Conservation (phyloP, 2,888 invertebrate species). For the Megalurothrips usitatus region DNA sequence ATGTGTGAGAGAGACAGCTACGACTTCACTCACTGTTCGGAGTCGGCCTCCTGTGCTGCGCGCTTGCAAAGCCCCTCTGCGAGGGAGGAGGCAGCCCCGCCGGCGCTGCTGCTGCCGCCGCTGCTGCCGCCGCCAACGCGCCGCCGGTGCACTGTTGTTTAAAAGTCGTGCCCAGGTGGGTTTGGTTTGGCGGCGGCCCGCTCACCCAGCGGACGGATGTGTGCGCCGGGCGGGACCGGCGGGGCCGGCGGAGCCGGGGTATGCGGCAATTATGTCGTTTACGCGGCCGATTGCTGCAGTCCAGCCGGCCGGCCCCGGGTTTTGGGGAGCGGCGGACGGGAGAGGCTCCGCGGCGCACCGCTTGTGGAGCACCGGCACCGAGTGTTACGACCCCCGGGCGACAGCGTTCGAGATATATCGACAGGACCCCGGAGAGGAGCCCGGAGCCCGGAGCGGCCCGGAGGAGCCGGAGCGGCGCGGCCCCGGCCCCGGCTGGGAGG, state of each 20-base stretch:
- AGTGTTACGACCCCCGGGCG: neutral
- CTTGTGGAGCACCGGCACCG: neutral
- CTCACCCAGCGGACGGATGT: neutral
- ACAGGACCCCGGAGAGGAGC: neutral
- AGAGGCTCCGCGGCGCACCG: too few species aligned
- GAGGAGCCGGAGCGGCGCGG: neutral
- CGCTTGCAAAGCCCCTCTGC: neutral
- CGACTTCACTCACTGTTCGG: too few species aligned
- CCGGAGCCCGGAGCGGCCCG: neutral
- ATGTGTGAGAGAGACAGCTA: too few species aligned
- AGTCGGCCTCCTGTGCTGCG: too few species aligned
- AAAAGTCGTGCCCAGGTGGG: neutral
- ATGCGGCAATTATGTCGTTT: slow-evolving; percentile 20
- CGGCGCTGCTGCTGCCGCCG: neutral
- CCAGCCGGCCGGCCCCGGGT: neutral
- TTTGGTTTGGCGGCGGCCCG: neutral
- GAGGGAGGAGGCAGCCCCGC: neutral
- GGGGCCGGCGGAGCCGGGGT: neutral
- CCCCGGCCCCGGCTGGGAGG: neutral
- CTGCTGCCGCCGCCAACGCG: neutral
- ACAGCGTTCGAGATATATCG: slow-evolving; percentile 17
- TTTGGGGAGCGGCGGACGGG: too few species aligned
- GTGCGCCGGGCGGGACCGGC: too few species aligned
- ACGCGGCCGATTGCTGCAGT: neutral
- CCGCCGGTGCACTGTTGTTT: slow-evolving; percentile 1